Percentiles rank a stretch among this genome's conserved stretches.
These are phyloP conservation scores for Odontothrips loti DNA, from an alignment of 2,888 invertebrate genomes.

Conservation along the genomic window DNA sequence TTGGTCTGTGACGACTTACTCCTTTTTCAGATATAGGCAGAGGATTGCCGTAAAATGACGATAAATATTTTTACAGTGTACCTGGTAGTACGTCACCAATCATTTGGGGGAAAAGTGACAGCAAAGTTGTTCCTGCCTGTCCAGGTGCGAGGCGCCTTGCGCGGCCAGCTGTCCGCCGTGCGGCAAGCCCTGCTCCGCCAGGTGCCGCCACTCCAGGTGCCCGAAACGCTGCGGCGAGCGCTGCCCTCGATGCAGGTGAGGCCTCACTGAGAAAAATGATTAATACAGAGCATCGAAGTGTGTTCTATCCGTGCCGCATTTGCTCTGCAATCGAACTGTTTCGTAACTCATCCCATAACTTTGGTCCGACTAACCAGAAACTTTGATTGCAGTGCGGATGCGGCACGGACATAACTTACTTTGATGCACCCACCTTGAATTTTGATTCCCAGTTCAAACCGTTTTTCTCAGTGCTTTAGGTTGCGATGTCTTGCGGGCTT, in stretches of 20 bases:
- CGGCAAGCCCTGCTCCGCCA: background rate
- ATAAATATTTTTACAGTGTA: no score
- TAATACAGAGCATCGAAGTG: background rate
- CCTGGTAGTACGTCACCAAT: no score
- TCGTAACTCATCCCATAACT: background rate
- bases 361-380: no score
- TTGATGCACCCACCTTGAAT: background rate
- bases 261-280: background rate
- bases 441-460: background rate
- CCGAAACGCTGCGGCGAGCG: background rate
- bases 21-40: no score
- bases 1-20: no score
- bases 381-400: no score
- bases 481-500: background rate
- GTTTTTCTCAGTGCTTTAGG: background rate
- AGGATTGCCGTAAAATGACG: no score
- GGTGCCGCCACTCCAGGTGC: slow-evolving; percentile 1
- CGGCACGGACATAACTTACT: no score
- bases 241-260: slow-evolving; percentile 12
- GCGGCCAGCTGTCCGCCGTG: background rate
- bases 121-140: no score
- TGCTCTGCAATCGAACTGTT: background rate
- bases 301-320: no score
- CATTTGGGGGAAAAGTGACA: no score
- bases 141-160: slow-evolving; percentile 8